Evolutionary conservation across 1,140 invertebrate genomes (phyloP), one percentile per base, ranked within the genome.

Genomic region (Hycleus phaleratus): DNA sequence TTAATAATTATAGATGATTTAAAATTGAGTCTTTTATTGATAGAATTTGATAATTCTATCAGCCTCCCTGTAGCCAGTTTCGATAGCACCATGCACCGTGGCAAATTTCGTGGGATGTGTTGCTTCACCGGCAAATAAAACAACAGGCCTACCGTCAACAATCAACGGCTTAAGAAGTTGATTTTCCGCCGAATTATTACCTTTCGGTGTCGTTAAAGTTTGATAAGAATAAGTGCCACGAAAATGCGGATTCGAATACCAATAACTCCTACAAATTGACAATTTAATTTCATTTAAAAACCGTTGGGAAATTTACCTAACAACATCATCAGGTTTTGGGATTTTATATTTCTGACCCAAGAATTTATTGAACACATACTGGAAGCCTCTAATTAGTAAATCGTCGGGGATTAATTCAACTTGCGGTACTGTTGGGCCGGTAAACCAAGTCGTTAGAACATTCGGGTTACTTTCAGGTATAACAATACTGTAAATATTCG

Each of bases 31-130:
- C 18, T 32, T 32, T 32, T 7, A 32, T 32, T 32, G 4, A 7
- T 32, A 32, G 11, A 56, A 54, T 38, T 72, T 67, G 39, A 77
- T 71, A 11, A 78, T 56, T 48, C 74, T 62, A 46, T 74, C 71
- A 0, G 81, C 81, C 61, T 83, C 82, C 58, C 79, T 71, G 53
- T 71, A 72, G 0, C 82, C 81, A 3, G 75, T 75, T 48, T 82
- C 76, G 18, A 79, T 72, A 0, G 82, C 83, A 6, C 82, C 82
- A 67, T 85, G 82, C 3, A 82, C 82, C 10, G 81, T 84, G 0
- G 81, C 81, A 67, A 79, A 85, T 62, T 78, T 78, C 9, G 66
- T 61, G 2, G 71, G 60, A 45, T 75, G 62, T 0, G 77, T 76
- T 0, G 77, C 77, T 64, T 79, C 78, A 26, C 73, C 72, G 11